These are phyloP conservation scores for Castor canadensis DNA, from an alignment of 2,113 vertebrate genomes.

Conservation along the genomic window DNA sequence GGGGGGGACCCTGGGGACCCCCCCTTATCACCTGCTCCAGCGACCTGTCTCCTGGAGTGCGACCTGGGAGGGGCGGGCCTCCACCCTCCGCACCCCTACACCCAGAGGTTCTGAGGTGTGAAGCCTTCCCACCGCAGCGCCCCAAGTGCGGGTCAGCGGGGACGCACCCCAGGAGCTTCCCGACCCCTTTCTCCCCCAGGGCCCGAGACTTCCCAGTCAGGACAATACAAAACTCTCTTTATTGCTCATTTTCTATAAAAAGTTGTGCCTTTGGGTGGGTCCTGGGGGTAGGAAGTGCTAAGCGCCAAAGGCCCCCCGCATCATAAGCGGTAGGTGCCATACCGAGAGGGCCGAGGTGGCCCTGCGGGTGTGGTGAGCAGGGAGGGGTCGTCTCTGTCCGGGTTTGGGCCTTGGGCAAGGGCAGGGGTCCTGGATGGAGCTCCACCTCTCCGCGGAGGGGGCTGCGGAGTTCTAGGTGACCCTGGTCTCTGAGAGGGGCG, in stretches of 20 bases:
- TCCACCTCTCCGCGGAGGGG: background rate
- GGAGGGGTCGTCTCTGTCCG: background rate
- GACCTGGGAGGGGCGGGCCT: too few species aligned
- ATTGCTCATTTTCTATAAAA: slow-evolving; percentile 36
- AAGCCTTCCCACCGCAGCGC: fast-evolving
- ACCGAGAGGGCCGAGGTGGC: fast-evolving
- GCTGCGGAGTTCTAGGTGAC: background rate
- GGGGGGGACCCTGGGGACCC: slow-evolving; percentile 80
- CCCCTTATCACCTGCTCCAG: too few species aligned
- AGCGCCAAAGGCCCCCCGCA: background rate
- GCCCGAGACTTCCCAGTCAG: background rate
- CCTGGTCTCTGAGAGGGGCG: background rate
- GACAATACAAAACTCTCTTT: slow-evolving; percentile 50
- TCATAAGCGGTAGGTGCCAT: background rate
- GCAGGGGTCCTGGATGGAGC: background rate
- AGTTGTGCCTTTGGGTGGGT: background rate
- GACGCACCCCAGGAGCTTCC: background rate
- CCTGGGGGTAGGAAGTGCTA: background rate
- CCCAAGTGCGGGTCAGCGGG: background rate
- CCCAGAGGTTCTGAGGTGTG: too few species aligned
- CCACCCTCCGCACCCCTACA: too few species aligned
- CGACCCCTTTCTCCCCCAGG: fast-evolving
- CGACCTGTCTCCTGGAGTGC: too few species aligned
- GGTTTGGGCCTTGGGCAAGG: background rate
- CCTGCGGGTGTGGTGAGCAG: fast-evolving